Conservation (phyloP, 2,113 vertebrate genomes). For the human region GRCh38 chr15:60267501-60268000, state of each 20-base stretch:
- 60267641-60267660: background rate
- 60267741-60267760: background rate
- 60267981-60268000: background rate
- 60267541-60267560: background rate
- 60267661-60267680: background rate
- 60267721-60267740: background rate
- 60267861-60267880: background rate
- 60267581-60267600: background rate
- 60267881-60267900: background rate
- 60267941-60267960: background rate
- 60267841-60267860: background rate
- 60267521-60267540: background rate
- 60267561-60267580: background rate
- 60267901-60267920: background rate
- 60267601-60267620: background rate
- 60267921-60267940: background rate
- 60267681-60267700: background rate
- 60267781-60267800: background rate
- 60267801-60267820: background rate
- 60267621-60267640: no score
- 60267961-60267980: background rate
- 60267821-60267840: no score
- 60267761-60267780: background rate
- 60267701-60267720: background rate
- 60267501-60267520: background rate